Percentiles rank a stretch among this genome's conserved stretches.
Evolutionary conservation across 1,140 invertebrate genomes (phyloP).

Genomic region (Babylonia areolata): DNA sequence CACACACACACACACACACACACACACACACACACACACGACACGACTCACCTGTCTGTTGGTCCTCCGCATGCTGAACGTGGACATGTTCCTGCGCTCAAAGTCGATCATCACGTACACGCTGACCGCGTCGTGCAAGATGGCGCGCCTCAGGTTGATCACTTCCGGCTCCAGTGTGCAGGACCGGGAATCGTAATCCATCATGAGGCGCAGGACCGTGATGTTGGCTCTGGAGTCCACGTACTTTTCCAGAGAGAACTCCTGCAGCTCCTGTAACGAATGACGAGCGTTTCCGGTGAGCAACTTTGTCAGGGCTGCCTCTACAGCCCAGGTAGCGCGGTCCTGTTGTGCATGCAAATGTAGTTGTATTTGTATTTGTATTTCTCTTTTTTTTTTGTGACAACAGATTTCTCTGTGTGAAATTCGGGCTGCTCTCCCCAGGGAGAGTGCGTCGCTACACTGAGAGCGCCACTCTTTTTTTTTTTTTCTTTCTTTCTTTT

Average conservation of each 20-base stretch:
- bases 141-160: constrained; percentile 55
- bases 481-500: no score
- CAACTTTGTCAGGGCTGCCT: background rate
- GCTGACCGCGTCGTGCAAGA: constrained; percentile 57
- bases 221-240: constrained; percentile 52
- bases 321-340: background rate
- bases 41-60: background rate
- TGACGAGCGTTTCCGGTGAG: no score
- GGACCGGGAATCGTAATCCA: constrained; percentile 53
- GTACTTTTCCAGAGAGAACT: background rate
- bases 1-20: no score
- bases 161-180: constrained; percentile 53
- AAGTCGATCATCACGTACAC: constrained; percentile 17
- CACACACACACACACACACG: background rate
- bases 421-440: no score
- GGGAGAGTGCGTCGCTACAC: no score
- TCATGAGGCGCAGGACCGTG: constrained; percentile 62
- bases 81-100: background rate
- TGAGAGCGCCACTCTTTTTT: no score
- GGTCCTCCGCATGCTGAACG: background rate
- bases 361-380: no score
- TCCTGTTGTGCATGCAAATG: no score
- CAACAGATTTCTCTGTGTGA: no score
- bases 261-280: constrained; percentile 7
- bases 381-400: no score